Conservation (phyloP, 2,888 invertebrate species). For the Cheilosia variabilis region DNA sequence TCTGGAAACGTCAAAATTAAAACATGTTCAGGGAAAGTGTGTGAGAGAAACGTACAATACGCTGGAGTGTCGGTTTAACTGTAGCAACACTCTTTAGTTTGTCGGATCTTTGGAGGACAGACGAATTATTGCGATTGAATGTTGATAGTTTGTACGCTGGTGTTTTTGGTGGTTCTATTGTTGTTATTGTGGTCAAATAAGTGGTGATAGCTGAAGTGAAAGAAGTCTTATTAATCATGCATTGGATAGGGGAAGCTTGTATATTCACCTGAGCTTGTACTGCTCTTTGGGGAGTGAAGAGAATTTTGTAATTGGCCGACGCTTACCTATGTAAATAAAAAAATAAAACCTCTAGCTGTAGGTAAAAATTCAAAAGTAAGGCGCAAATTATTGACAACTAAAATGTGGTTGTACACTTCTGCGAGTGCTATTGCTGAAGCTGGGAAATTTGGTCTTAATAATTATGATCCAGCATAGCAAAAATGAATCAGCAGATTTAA, state of each 20-base stretch:
- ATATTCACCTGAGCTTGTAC: constrained; percentile 1
- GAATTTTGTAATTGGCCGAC: background rate
- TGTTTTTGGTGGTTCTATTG: constrained; percentile 6
- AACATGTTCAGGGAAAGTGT: background rate
- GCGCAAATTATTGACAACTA: background rate
- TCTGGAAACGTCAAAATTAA: constrained; percentile 16
- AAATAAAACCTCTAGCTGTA: background rate
- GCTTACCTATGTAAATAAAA: background rate
- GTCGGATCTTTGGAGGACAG: constrained; percentile 25
- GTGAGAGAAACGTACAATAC: constrained; percentile 9
- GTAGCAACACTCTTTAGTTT: constrained; percentile 57
- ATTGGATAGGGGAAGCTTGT: background rate
- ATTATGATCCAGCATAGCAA: too few species aligned
- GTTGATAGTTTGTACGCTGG: constrained; percentile 1
- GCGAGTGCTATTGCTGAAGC: too few species aligned
- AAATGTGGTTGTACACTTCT: background rate
- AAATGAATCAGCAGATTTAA: too few species aligned
- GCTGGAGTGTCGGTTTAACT: constrained; percentile 56
- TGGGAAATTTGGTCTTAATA: too few species aligned
- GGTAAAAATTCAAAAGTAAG: background rate
- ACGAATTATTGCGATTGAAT: background rate
- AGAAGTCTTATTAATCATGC: background rate
- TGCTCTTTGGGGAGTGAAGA: background rate
- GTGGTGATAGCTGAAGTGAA: background rate
- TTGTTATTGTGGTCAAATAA: background rate